Conservation (phyloP, 2,113 vertebrate genomes). For the Tenrec ecaudatus region DNA sequence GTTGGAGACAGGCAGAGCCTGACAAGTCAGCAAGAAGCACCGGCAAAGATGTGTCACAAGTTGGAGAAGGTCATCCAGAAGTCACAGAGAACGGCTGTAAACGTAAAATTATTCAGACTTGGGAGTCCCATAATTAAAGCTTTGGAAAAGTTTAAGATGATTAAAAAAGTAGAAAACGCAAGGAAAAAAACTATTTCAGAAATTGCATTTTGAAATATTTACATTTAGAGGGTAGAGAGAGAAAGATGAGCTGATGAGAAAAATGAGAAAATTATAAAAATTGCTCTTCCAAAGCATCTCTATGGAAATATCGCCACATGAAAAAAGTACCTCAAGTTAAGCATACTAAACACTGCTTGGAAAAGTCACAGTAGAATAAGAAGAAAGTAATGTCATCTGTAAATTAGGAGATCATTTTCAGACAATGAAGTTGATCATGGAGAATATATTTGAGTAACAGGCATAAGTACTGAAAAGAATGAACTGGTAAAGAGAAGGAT, state of each 20-base stretch:
- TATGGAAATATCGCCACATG: not conserved
- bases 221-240: not conserved
- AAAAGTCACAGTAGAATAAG: not conserved
- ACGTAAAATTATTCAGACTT: not conserved
- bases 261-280: slow-evolving; percentile 34
- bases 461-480: not conserved
- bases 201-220: slow-evolving; percentile 19
- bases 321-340: not conserved
- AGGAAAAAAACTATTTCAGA: not conserved
- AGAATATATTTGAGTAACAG: not conserved
- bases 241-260: slow-evolving; percentile 34
- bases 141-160: slow-evolving; percentile 31
- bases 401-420: not conserved
- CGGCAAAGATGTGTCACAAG: not conserved
- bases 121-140: not conserved
- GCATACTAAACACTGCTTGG: not conserved
- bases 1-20: not conserved
- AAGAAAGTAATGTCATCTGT: not conserved
- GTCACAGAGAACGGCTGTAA: not conserved
- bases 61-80: not conserved
- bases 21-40: not conserved
- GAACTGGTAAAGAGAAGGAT: not conserved
- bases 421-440: not conserved
- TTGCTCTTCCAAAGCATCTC: not conserved
- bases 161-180: not conserved